Evolutionary conservation across 2,888 invertebrate species (phyloP).

Genomic region (Phorcus lineatus): DNA sequence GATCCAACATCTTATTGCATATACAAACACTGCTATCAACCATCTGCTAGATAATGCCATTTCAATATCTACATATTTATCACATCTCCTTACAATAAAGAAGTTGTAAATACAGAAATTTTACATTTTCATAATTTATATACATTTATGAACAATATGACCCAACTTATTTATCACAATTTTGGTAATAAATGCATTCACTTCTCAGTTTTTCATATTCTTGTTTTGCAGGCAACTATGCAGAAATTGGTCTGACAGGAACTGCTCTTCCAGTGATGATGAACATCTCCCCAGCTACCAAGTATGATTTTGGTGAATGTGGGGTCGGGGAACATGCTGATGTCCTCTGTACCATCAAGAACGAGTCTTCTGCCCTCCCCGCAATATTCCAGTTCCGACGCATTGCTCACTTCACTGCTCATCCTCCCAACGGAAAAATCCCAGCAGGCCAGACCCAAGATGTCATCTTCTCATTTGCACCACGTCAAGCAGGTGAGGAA

Average conservation of each 20-base stretch:
- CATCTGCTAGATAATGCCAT: too few species aligned
- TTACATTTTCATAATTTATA: too few species aligned
- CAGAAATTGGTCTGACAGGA: slow-evolving; percentile 75
- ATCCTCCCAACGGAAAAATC: slow-evolving; percentile 71
- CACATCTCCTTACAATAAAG: too few species aligned
- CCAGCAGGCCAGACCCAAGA: slow-evolving; percentile 68
- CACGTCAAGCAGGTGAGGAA: slow-evolving; percentile 73
- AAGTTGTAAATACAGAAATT: too few species aligned
- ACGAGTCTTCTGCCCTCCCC: slow-evolving; percentile 69
- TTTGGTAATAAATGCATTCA: too few species aligned
- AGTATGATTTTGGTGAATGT: slow-evolving; percentile 73
- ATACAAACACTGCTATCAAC: too few species aligned
- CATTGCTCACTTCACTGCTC: slow-evolving; percentile 73
- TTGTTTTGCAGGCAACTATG: slow-evolving; percentile 48
- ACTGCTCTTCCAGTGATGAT: slow-evolving; percentile 74
- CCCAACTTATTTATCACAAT: too few species aligned
- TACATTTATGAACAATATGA: too few species aligned
- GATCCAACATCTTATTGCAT: too few species aligned
- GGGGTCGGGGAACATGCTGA: slow-evolving; percentile 72
- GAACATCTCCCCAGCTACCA: slow-evolving; percentile 65
- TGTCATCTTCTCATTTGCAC: slow-evolving; percentile 73
- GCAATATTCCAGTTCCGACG: slow-evolving; percentile 71
- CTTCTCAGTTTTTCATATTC: not conserved
- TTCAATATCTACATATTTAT: too few species aligned
- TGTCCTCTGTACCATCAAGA: slow-evolving; percentile 68